These are phyloP conservation scores for Bombus huntii DNA, from an alignment of 1,140 invertebrate genomes.

Conservation along the genomic window DNA sequence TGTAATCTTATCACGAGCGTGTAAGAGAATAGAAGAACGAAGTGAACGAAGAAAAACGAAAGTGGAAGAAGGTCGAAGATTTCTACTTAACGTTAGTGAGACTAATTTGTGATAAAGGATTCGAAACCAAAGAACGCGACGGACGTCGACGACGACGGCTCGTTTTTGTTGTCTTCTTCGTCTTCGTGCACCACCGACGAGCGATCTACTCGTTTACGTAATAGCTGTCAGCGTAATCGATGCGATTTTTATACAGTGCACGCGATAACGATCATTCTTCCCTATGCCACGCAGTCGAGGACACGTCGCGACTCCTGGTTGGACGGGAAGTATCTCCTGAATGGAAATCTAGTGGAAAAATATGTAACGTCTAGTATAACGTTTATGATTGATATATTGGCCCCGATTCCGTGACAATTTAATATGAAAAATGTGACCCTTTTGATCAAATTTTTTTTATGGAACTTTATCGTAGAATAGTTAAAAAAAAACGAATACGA, in stretches of 20 bases:
- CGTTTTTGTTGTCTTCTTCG: conserved; percentile 54
- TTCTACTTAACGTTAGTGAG: conserved; percentile 73
- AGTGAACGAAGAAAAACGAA: background rate
- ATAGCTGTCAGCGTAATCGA: conserved; percentile 46
- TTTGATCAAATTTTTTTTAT: too few relatives aligned
- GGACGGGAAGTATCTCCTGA: background rate
- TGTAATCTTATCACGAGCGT: conserved; percentile 11
- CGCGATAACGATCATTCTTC: conserved; percentile 57
- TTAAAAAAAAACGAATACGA: background rate
- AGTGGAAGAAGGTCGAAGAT: background rate
- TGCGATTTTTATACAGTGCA: conserved; percentile 50
- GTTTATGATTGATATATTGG: background rate
- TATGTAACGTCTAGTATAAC: background rate
- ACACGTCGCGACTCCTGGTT: conserved; percentile 4
- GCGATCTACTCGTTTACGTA: conserved; percentile 48
- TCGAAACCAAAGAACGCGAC: conserved; percentile 75
- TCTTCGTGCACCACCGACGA: conserved; percentile 51
- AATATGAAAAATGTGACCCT: background rate
- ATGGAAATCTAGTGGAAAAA: background rate
- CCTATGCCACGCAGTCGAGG: conserved; percentile 45
- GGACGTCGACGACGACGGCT: conserved; percentile 50
- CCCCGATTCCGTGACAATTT: background rate
- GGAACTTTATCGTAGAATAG: background rate
- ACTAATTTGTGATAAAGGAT: conserved; percentile 81
- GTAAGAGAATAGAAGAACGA: too few relatives aligned